Conservation (phyloP, 2,888 invertebrate genomes). For the Melanotus villosus region DNA sequence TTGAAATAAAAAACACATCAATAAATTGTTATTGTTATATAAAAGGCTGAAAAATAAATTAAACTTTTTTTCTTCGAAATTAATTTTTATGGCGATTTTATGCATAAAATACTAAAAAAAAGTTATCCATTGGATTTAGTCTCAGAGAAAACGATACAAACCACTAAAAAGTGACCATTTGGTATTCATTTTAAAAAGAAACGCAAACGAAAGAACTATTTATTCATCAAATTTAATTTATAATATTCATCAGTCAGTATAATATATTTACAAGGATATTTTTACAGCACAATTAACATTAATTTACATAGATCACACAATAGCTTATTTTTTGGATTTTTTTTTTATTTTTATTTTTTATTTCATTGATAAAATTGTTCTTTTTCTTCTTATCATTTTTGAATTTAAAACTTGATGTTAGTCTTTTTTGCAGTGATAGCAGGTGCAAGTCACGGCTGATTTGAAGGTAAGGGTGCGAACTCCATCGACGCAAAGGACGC, state of each 20-base stretch:
- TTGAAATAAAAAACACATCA: no score
- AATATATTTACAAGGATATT: slow-evolving; percentile 42
- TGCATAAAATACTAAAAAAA: no score
- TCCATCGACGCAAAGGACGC: slow-evolving; percentile 85
- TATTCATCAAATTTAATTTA: slow-evolving; percentile 39
- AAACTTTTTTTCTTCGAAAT: no score
- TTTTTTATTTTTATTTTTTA: not conserved
- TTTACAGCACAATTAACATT: slow-evolving; percentile 40
- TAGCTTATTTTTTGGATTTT: slow-evolving; percentile 17
- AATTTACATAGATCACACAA: slow-evolving; percentile 42
- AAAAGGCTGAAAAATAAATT: no score
- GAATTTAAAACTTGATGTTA: slow-evolving; percentile 56
- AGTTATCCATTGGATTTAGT: no score
- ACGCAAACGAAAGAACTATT: slow-evolving; percentile 31
- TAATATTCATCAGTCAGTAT: slow-evolving; percentile 44
- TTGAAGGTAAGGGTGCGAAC: slow-evolving; percentile 84
- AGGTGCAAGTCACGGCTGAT: slow-evolving; percentile 86
- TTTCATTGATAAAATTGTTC: slow-evolving; percentile 10
- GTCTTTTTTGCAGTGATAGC: slow-evolving; percentile 90
- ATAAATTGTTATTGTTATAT: no score
- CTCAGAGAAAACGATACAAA: no score
- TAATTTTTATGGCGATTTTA: no score
- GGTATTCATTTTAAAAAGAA: not conserved
- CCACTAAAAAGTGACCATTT: no score
- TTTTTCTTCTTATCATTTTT: not conserved